phyloP scores from a whole-genome alignment of 1,140 invertebrate species.

The Orius insidiosus region DNA sequence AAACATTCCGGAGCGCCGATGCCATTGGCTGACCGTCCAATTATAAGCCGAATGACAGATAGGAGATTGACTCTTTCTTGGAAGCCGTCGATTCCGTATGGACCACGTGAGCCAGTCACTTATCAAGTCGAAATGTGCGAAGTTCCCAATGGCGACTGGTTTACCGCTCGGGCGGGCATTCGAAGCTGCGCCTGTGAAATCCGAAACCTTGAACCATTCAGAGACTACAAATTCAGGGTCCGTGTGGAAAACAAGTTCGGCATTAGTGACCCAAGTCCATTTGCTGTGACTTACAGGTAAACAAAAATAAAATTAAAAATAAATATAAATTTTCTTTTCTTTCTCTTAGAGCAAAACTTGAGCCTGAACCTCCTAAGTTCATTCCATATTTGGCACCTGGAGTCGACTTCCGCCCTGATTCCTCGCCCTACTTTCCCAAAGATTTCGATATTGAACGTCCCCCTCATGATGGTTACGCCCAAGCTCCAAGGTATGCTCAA shows the following conservation, averaged over 20 bases:
- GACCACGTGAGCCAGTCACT: constrained; percentile 65
- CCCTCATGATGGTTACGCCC: constrained; percentile 62
- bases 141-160: constrained; percentile 74
- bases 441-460: constrained; percentile 79
- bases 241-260: constrained; percentile 92
- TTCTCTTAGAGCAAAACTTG: constrained; percentile 44
- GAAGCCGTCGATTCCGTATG: constrained; percentile 73
- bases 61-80: constrained; percentile 70
- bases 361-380: constrained; percentile 61
- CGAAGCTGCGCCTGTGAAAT: constrained; percentile 73
- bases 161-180: constrained; percentile 56
- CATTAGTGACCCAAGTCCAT: constrained; percentile 88
- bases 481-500: constrained; percentile 37
- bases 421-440: constrained; percentile 74
- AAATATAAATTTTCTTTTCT: constrained; percentile 12
- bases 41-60: constrained; percentile 76
- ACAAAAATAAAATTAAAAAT: constrained; percentile 1
- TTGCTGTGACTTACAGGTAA: constrained; percentile 53
- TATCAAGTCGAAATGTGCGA: constrained; percentile 90
- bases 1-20: constrained; percentile 61
- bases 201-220: constrained; percentile 60
- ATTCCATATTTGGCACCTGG: constrained; percentile 60
- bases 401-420: constrained; percentile 71
- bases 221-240: constrained; percentile 81
- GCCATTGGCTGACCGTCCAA: constrained; percentile 69